Base-by-base conservation (phyloP, 64 coral and sea anemone genomes). In the Pocillopora verrucosa region DNA sequence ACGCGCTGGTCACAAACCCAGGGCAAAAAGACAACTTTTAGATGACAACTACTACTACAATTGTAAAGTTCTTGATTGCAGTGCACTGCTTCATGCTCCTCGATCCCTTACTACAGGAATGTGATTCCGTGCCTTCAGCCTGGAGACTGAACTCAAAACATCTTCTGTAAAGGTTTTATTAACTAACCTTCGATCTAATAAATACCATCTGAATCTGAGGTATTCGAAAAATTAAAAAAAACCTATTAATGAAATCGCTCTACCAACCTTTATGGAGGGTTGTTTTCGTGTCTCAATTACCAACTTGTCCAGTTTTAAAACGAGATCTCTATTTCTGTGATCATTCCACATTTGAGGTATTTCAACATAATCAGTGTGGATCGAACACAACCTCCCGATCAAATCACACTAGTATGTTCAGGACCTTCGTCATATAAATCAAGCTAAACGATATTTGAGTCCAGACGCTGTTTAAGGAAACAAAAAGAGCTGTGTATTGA, bases 131-230 rank as follows among this genome's bases (percentile, higher is more conserved):
- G 82, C 51, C 82, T 65, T n/a, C 12, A 56, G 64, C 82, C 82
- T 26, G 13, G n/a, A 41, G 16, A 58, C 7, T 72, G 20, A 72
- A 57, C 41, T 56, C 64, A 72, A 61, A 62, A 24, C 36, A 85
- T 25, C 15, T 38, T 24, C 36, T 72, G 65, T 72, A 63, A 85
- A 85, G 65, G 64, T 57, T 22, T 38, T 34, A 0, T 62, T 51
- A 51, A 51, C 35, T 85, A 85, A 70, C 65, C 82, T 85, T 85
- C 82, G 37, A 51, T 85, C 12, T 85, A 17, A 15, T 72, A 72
- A 70, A 85, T 85, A 85, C 72, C 82, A 85, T 85, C 82, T 85
- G 82, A 85, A 26, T 85, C 82, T 85, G 82, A 85, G 82, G 82
- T 85, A 19, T 85, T 68, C n/a, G 15, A 56, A 81, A 58, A 72